Conservation (phyloP, 2,888 invertebrate species). For the Maniola hyperantus region DNA sequence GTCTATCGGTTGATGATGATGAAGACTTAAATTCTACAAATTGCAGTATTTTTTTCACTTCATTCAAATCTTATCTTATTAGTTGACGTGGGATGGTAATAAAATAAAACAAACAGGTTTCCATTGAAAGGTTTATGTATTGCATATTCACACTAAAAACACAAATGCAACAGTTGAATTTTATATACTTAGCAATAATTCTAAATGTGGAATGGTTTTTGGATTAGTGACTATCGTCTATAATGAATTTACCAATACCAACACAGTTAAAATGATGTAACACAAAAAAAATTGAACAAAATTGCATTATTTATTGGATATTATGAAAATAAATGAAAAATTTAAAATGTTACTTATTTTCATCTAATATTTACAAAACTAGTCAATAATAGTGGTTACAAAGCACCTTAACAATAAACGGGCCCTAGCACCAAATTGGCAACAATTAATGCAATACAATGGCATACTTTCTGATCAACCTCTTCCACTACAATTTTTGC, state of each 20-base stretch:
- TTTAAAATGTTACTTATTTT: conserved; percentile 14
- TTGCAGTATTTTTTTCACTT: background rate
- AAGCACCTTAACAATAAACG: conserved; percentile 27
- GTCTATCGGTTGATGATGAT: too few relatives aligned
- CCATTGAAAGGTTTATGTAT: conserved; percentile 28
- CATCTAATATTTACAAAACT: conserved; percentile 30
- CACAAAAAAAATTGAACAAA: conserved; percentile 14
- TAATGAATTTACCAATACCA: background rate
- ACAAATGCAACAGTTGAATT: conserved; percentile 26
- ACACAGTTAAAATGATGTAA: conserved; percentile 3
- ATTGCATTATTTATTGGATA: conserved; percentile 15
- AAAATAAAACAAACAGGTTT: background rate
- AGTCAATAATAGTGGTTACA: conserved; percentile 18
- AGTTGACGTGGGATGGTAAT: too few relatives aligned
- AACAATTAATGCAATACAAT: background rate
- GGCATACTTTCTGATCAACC: background rate
- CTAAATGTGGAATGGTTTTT: conserved; percentile 37
- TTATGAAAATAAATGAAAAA: conserved; percentile 18
- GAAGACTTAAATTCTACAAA: too few relatives aligned
- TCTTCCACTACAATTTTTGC: background rate
- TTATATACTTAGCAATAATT: conserved; percentile 20
- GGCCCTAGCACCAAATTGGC: background rate
- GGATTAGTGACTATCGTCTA: conserved; percentile 20
- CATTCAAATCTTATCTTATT: too few relatives aligned
- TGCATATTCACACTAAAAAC: conserved; percentile 35